Evolutionary conservation across 2,888 invertebrate genomes (phyloP).

Genomic region (Piscicola geometra): DNA sequence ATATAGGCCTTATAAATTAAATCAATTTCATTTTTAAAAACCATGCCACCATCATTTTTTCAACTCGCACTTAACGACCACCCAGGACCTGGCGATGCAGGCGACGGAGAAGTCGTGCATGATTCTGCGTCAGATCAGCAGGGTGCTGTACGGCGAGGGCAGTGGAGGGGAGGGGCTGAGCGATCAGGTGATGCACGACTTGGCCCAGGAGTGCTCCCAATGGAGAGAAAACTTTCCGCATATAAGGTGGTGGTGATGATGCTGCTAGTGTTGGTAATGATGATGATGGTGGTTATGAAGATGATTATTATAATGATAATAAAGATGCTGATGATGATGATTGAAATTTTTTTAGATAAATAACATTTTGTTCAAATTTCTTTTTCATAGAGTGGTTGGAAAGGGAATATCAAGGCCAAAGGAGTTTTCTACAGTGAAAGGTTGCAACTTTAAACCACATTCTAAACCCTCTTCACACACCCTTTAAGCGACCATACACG

Average conservation of each 20-base stretch:
- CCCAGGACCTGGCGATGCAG: neutral
- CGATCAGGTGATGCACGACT: neutral
- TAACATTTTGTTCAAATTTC: too few species aligned
- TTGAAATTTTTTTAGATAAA: too few species aligned
- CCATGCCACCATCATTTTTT: too few species aligned
- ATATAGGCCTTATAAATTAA: too few species aligned
- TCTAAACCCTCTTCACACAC: too few species aligned
- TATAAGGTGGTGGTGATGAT: neutral
- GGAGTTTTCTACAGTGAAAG: neutral
- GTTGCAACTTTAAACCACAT: neutral
- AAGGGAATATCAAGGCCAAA: neutral
- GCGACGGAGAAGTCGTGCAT: neutral
- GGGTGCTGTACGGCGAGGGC: neutral
- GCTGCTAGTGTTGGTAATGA: neutral
- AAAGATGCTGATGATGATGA: neutral
- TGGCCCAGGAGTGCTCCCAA: neutral
- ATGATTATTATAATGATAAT: neutral
- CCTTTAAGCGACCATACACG: too few species aligned
- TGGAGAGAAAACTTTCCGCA: neutral
- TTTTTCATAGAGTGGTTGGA: slow-evolving; percentile 7
- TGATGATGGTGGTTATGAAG: neutral
- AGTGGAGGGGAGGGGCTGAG: neutral
- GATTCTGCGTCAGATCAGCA: neutral
- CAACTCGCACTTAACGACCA: neutral
- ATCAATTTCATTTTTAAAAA: too few species aligned